Base-by-base conservation (phyloP, 2,113 vertebrate species). In the Nesoenas mayeri region DNA sequence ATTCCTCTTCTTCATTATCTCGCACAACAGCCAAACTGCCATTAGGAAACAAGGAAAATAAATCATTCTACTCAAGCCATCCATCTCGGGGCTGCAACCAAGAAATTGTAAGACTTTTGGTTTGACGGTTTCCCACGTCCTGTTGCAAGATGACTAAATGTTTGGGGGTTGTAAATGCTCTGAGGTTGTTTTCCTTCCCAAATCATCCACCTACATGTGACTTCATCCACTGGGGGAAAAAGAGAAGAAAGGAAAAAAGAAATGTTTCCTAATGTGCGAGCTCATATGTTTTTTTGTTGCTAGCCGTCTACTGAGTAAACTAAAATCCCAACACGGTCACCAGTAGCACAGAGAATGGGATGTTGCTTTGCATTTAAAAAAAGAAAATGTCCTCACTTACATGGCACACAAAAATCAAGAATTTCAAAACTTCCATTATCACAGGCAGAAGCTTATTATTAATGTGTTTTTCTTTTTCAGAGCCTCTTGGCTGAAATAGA, bases 381-480 rank as follows among this genome's bases (percentile, higher is more conserved):
- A 25, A 51, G 13, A 36, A 18, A 19, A 31, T 88, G 91, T 75
- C 73, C 25, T 89, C 73, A 54, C 48, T 89, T 83, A 38, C 11
- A 51, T 3, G 29, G 21, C 20, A 87, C 54, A 57, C 60, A 65
- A 21, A 88, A 92, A 79, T 56, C 32, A 91, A 89, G 60, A 93
- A 90, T 95, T 94, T 95, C 81, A 96, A 82, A 94, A 89, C 89
- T 91, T 97, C 66, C 54, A 60, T 96, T 92, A 97, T 95, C 79
- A 80, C 51, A 93, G 92, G 36, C 83, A 96, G 94, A 95, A 96
- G 64, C 74, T 96, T 96, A 89, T 97, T 97, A 97, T 97, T 96
- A 95, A 98, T 97, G 81, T 90, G 88, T 94, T 97, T 97, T 97
- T 89, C 92, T 96, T 88, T 91, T 85, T 95, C 79, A 69, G 51